Evolutionary conservation across 2,797 vertebrate species (phyloP).

Genomic region (Parambassis ranga): DNA sequence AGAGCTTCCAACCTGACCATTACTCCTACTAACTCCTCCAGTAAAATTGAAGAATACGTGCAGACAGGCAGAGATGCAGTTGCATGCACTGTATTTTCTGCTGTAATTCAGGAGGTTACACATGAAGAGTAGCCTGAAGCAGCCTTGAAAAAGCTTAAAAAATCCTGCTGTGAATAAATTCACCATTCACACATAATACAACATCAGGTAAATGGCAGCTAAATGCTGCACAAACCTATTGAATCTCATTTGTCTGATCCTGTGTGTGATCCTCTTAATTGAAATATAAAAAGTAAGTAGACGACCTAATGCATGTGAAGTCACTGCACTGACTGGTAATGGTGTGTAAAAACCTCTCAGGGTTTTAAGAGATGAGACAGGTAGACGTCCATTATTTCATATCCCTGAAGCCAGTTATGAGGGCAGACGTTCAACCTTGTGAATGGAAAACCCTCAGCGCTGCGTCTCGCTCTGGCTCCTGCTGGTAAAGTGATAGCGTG

Average conservation of each 20-base stretch:
- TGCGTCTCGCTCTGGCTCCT: not conserved
- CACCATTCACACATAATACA: not conserved
- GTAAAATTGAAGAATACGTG: not conserved
- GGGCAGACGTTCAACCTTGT: not conserved
- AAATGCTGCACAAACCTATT: not conserved
- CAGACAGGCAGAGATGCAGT: not conserved
- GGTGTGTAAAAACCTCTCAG: not conserved
- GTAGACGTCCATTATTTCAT: not conserved
- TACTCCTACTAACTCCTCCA: not conserved
- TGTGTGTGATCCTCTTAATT: not conserved
- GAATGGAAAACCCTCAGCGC: not conserved
- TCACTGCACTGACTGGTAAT: not conserved
- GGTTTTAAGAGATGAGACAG: not conserved
- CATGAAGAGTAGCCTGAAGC: not conserved
- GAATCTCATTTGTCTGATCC: too few species aligned
- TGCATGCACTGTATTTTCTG: not conserved
- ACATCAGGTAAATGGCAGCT: not conserved
- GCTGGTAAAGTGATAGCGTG: conserved; percentile 6
- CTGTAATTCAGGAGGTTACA: not conserved
- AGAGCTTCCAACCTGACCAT: not conserved
- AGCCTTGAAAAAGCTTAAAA: not conserved
- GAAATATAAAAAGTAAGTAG: not conserved
- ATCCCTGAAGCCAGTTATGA: not conserved
- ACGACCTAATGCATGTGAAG: not conserved
- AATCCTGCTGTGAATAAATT: not conserved